These are phyloP conservation scores for Cheiracanthium punctorium DNA, from an alignment of 2,888 invertebrate species.

Conservation along the genomic window DNA sequence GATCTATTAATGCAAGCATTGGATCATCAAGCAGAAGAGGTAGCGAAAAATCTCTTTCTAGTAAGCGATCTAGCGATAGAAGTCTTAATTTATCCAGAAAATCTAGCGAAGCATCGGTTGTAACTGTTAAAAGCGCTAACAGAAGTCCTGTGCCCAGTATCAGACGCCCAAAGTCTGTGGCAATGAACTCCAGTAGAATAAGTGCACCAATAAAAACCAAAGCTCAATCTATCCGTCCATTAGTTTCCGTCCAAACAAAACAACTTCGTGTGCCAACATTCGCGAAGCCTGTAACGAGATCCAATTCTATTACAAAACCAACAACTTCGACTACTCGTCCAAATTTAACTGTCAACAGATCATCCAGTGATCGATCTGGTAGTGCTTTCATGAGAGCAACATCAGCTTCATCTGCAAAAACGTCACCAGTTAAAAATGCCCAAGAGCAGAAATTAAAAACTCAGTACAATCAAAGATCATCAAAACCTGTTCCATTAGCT, in stretches of 20 bases:
- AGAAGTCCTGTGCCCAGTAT: slow-evolving; percentile 8
- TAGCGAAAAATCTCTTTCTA: slow-evolving; percentile 59
- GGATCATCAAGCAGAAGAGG: slow-evolving; percentile 50
- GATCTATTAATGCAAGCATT: slow-evolving; percentile 24
- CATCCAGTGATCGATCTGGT: slow-evolving; percentile 47
- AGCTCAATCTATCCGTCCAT: slow-evolving; percentile 1
- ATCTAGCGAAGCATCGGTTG: slow-evolving; percentile 62
- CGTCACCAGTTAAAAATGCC: slow-evolving; percentile 31
- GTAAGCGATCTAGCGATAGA: slow-evolving; percentile 52
- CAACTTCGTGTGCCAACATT: slow-evolving; percentile 5
- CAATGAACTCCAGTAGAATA: slow-evolving; percentile 6
- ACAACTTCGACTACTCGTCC: slow-evolving; percentile 2
- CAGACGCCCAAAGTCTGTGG: slow-evolving; percentile 16
- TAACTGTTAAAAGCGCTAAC: slow-evolving; percentile 42
- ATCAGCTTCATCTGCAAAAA: slow-evolving; percentile 72
- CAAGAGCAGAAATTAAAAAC: slow-evolving; percentile 7
- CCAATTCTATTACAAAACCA: slow-evolving; percentile 34
- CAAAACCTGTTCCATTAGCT: slow-evolving; percentile 4
- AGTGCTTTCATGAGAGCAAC: slow-evolving; percentile 72
- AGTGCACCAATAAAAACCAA: not conserved
- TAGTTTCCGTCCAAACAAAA: slow-evolving; percentile 21
- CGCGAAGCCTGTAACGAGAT: slow-evolving; percentile 39
- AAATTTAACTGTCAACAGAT: slow-evolving; percentile 30
- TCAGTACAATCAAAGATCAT: not conserved
- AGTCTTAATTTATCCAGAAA: slow-evolving; percentile 64